These are phyloP conservation scores for Corvus moneduloides DNA, from an alignment of 2,113 vertebrate genomes.

Conservation along the genomic window DNA sequence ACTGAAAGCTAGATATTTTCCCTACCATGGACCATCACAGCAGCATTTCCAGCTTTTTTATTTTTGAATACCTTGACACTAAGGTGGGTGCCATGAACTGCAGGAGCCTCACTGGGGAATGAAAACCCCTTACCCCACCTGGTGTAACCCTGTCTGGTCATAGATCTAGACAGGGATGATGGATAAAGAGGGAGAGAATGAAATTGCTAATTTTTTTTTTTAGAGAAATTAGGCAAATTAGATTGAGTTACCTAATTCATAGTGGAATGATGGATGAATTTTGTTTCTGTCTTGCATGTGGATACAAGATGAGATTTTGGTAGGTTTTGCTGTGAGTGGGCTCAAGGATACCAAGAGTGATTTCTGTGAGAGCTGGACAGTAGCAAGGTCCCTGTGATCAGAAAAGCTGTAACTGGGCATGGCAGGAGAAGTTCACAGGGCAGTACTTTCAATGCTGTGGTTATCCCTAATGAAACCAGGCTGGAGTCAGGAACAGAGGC, in stretches of 20 bases:
- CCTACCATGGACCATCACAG: not conserved
- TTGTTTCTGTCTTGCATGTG: not conserved
- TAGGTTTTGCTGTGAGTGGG: not conserved
- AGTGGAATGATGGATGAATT: constrained; percentile 18
- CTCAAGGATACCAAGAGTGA: not conserved
- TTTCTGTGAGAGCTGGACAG: not conserved
- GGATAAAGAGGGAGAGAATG: constrained; percentile 24
- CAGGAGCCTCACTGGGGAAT: not conserved
- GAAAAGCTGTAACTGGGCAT: not conserved
- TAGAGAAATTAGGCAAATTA: constrained; percentile 28
- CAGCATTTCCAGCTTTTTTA: not conserved
- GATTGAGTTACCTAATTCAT: constrained; percentile 38
- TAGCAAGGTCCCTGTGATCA: not conserved
- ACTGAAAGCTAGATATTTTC: not conserved
- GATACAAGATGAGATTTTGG: not conserved
- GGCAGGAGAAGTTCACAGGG: not conserved
- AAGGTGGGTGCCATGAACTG: not conserved
- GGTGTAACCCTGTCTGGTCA: not conserved
- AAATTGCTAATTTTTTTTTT: not conserved
- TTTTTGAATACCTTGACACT: not conserved
- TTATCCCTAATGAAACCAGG: not conserved
- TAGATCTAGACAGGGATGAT: not conserved
- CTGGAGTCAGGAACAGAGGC: not conserved
- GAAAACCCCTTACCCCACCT: not conserved
- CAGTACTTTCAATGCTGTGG: not conserved